A percentile compares a stretch with the other conserved stretches of the same genome.
These are phyloP conservation scores for Epistrophe eligans DNA, from an alignment of 2,888 invertebrate genomes.

Conservation along the genomic window DNA sequence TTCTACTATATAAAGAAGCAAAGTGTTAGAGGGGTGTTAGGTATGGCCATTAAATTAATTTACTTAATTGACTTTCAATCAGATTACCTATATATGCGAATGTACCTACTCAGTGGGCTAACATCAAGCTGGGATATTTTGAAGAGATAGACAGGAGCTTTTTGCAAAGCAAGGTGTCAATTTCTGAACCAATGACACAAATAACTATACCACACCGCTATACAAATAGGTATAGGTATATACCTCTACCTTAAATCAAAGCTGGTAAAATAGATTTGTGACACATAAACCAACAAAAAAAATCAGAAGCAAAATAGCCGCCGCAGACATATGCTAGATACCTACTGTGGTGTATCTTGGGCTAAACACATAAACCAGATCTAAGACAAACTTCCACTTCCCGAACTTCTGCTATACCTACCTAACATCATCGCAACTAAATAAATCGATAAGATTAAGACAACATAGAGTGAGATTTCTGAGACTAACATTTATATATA, in stretches of 20 bases:
- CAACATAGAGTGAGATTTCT: neutral
- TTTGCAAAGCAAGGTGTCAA: constrained; percentile 15
- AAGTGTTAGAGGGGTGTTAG: constrained; percentile 25
- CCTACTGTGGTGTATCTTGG: neutral
- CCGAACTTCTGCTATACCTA: constrained; percentile 24
- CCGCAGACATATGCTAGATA: neutral
- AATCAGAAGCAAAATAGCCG: constrained; percentile 60
- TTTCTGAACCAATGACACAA: constrained; percentile 40
- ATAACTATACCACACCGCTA: neutral
- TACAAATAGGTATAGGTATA: too few relatives aligned
- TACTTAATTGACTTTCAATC: constrained; percentile 75
- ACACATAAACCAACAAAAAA: constrained; percentile 24
- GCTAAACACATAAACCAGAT: constrained; percentile 46
- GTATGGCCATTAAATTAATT: constrained; percentile 70
- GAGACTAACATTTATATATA: neutral
- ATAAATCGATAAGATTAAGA: constrained; percentile 54
- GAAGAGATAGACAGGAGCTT: too few relatives aligned
- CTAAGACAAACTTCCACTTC: constrained; percentile 50
- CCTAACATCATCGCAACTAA: constrained; percentile 51
- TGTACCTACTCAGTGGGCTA: neutral
- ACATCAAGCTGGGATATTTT: constrained; percentile 7
- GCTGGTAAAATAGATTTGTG: constrained; percentile 59
- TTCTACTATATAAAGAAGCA: neutral
- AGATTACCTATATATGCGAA: constrained; percentile 34
- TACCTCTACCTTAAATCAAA: constrained; percentile 24